Percentiles rank a stretch among this genome's conserved stretches.
Conservation (phyloP, 1,140 invertebrate species). For the Drosophila subpulchrella region DNA sequence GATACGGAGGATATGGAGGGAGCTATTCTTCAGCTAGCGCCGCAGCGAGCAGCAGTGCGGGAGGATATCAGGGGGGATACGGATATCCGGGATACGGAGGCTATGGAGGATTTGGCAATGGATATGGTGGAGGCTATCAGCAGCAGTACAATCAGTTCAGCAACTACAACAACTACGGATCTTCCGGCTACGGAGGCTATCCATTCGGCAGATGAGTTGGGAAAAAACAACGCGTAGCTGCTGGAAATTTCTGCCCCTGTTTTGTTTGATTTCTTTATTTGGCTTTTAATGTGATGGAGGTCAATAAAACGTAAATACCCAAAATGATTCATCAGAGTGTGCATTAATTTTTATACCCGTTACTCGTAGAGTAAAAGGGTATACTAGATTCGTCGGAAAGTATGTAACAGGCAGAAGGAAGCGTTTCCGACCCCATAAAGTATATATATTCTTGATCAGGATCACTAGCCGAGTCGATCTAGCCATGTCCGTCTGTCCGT, state of each 20-base stretch:
- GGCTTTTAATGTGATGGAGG: conserved; percentile 64
- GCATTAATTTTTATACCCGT: conserved; percentile 27
- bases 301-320: conserved; percentile 78
- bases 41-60: conserved; percentile 55
- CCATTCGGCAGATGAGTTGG: conserved; percentile 57
- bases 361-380: too few relatives aligned
- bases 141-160: conserved; percentile 65
- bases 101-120: conserved; percentile 40
- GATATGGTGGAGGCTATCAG: conserved; percentile 56
- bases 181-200: conserved; percentile 42
- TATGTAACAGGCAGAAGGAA: too few relatives aligned
- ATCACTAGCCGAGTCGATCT: too few relatives aligned
- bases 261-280: conserved; percentile 72
- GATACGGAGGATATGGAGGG: conserved; percentile 51
- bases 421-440: too few relatives aligned
- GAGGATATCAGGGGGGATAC: conserved; percentile 52
- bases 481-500: too few relatives aligned
- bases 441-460: too few relatives aligned
- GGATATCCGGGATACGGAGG: conserved; percentile 47
- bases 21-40: conserved; percentile 50
- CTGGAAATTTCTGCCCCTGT: conserved; percentile 61
- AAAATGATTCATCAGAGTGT: conserved; percentile 58
- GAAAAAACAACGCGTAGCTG: conserved; percentile 22
- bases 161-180: conserved; percentile 57
- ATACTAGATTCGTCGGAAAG: too few relatives aligned